Percentiles rank a stretch among this genome's conserved stretches.
phyloP scores from a whole-genome alignment of 2,888 invertebrate species.

The Nipponacmea schrenckii region DNA sequence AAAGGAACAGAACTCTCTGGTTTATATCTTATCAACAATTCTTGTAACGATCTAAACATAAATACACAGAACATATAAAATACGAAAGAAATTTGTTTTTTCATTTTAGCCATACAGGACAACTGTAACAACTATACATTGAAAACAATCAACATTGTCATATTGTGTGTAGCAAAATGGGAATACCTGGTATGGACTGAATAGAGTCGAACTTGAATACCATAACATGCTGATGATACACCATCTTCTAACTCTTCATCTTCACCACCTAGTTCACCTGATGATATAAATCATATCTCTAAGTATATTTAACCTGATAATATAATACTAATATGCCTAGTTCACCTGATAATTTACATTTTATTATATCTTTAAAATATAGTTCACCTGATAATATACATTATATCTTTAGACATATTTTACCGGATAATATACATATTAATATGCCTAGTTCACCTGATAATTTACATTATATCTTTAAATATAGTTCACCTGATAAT shows the following conservation, averaged over 20 bases:
- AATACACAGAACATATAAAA: background rate
- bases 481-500: too few species aligned
- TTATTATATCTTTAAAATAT: background rate
- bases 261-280: conserved; percentile 69
- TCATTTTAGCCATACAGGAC: too few species aligned
- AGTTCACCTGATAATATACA: too few species aligned
- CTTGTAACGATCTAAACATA: conserved; percentile 78
- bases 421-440: too few species aligned
- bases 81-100: too few species aligned
- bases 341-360: conserved; percentile 44
- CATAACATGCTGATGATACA: conserved; percentile 44
- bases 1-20: conserved; percentile 56
- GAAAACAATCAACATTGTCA: conserved; percentile 8
- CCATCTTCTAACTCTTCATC: conserved; percentile 68
- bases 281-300: background rate
- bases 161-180: background rate
- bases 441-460: too few species aligned
- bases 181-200: conserved; percentile 61
- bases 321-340: conserved; percentile 37
- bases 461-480: too few species aligned
- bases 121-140: too few species aligned
- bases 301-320: too few species aligned
- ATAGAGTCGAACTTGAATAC: conserved; percentile 60
- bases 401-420: too few species aligned
- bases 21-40: conserved; percentile 77